Base-by-base conservation (phyloP, 2,888 invertebrate species). In the Therioaphis trifolii region DNA sequence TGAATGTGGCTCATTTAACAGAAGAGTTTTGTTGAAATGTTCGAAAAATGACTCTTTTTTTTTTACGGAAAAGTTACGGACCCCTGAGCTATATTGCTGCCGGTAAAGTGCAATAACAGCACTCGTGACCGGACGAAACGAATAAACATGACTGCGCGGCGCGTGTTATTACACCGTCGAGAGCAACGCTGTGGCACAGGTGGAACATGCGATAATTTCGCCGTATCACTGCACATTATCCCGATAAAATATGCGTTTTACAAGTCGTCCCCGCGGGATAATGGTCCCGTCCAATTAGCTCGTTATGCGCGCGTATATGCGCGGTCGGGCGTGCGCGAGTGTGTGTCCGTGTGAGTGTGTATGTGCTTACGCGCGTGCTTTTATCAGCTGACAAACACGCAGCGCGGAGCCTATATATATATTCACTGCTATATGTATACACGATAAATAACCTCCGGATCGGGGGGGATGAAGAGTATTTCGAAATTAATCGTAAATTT, bases 181-280 rank as follows among this genome's bases (percentile, higher is more conserved):
- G 35, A n/a, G n/a, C n/a, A n/a, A n/a, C n/a, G n/a, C n/a, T n/a
- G n/a, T 15, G 63, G 46, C 63, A 49, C 77, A 78, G 66, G 77
- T 78, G 77, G 66, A 78, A 68, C 68, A 40, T 40, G 68, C 66
- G 52, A 9, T 43, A n/a, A 11, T 68, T 78, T 68, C 40, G 52
- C 68, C 68, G 78, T 52, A 49, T 52, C 66, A 40, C 40, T 68
- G 78, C 52, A n/a, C n/a, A 66, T 77, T 77, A 55, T 40, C 68
- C 52, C 52, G 40, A 78, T 68, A 68, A 78, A 78, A 78, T 78
- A 78, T 52, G 40, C 78, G 68, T 78, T 68, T 78, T 52, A 78
- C 78, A 78, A 68, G 78, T 78, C 52, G 24, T 68, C 52, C 78
- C 66, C 78, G 24, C 2, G 68, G 78, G 49, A 68, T 55, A 78